These are phyloP conservation scores for Cryptosula pallasiana DNA, from an alignment of 2,888 invertebrate species.

Conservation along the genomic window DNA sequence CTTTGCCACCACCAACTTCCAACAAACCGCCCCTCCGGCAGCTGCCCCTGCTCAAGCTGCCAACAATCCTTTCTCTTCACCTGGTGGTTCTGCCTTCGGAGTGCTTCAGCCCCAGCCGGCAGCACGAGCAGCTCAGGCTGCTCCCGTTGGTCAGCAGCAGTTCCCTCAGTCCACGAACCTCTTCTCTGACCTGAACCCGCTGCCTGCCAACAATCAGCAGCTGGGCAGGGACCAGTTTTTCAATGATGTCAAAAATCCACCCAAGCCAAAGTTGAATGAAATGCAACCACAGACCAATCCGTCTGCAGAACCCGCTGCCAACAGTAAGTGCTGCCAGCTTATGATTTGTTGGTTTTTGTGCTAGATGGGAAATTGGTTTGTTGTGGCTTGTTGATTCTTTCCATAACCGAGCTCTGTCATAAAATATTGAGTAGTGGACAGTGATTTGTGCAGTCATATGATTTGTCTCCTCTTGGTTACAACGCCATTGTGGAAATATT, in stretches of 20 bases:
- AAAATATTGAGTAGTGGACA: too few species aligned
- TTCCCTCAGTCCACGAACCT: neutral
- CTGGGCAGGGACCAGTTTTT: conserved; percentile 34
- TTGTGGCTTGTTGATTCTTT: too few species aligned
- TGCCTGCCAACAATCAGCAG: conserved; percentile 5
- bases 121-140: neutral
- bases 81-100: conserved; percentile 4
- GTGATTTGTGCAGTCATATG: too few species aligned
- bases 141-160: neutral
- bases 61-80: neutral
- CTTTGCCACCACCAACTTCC: neutral
- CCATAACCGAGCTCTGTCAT: too few species aligned
- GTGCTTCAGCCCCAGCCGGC: conserved; percentile 1
- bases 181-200: conserved; percentile 16
- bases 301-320: conserved; percentile 6
- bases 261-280: conserved; percentile 38
- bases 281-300: conserved; percentile 31
- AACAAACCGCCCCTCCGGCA: neutral
- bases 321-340: conserved; percentile 7
- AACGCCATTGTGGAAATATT: too few species aligned
- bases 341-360: too few species aligned
- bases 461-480: too few species aligned
- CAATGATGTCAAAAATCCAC: conserved; percentile 31
- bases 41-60: neutral
- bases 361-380: too few species aligned